Evolutionary conservation across 2,113 vertebrate species (phyloP), one percentile per base, ranked within the genome.

Genomic region (Gyps fulvus): DNA sequence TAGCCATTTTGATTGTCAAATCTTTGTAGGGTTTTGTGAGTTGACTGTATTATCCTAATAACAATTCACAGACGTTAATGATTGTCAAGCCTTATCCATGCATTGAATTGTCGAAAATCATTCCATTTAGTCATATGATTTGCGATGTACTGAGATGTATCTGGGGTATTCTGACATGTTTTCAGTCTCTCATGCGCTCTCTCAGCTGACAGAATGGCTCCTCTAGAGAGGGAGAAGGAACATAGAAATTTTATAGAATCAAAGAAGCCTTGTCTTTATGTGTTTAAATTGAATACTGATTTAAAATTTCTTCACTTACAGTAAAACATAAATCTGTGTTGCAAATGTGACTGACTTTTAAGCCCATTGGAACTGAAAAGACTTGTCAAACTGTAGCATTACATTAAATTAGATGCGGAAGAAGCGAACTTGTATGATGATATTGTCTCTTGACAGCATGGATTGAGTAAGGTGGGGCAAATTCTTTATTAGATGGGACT

Each of bases 1-100:
- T 97, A 97, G 92, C 95, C 90, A 94, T 98, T 98, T 97, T 94
- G 81, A 97, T 97, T 95, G 93, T 97, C 85, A 97, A 90, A 94
- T 59, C 36, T 97, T 94, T 79, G 90, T 96, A 81, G 95, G 95
- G 73, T 97, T 90, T 88, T 96, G 92, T 98, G 95, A 98, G 93
- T 98, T 97, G 91, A 96, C 95, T 98, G 95, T 98, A 92, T 90
- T 97, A 84, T 97, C 80, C 82, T 95, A 83, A 76, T 94, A 97
- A 88, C 94, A 87, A 49, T 97, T 91, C 95, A 57, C 50, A 87
- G 27, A 97, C 96, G 90, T 94, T 97, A 92, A 96, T 93, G 96
- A 94, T 97, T 98, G 97, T 96, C 91, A 97, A 95, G 85, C 94
- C 94, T 98, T 98, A 95, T 70, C 92, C 96, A 77, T 87, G 83